phyloP scores from a whole-genome alignment of 2,888 invertebrate species.

The Cephalotes varians region DNA sequence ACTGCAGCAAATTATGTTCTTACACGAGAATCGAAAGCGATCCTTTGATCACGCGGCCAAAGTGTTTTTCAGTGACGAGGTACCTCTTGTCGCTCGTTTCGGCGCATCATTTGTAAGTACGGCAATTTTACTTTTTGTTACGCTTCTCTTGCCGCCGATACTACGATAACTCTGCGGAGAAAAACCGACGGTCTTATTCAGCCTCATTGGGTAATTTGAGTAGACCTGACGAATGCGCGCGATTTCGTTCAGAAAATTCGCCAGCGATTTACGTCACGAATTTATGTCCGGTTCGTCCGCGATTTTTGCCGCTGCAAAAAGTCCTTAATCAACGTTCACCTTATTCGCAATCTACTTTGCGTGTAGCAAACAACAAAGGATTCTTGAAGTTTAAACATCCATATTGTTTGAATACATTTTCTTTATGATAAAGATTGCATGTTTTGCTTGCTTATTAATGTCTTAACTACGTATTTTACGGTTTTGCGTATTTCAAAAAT shows the following conservation, averaged over 20 bases:
- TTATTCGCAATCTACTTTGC: background rate
- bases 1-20: slow-evolving; percentile 38
- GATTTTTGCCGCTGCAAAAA: slow-evolving; percentile 26
- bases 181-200: slow-evolving; percentile 69
- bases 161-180: slow-evolving; percentile 66
- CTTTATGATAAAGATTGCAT: background rate
- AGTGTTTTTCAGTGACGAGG: slow-evolving; percentile 60
- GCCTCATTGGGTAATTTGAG: slow-evolving; percentile 54
- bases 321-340: slow-evolving; percentile 15
- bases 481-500: slow-evolving; percentile 2
- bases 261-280: slow-evolving; percentile 40
- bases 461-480: background rate
- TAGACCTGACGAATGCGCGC: slow-evolving; percentile 43
- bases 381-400: background rate
- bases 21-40: slow-evolving; percentile 67
- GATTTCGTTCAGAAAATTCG: slow-evolving; percentile 53
- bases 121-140: slow-evolving; percentile 73
- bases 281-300: background rate
- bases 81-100: slow-evolving; percentile 67
- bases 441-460: background rate
- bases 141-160: slow-evolving; percentile 40
- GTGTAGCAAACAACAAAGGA: background rate
- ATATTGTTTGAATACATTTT: background rate
- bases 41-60: slow-evolving; percentile 71
- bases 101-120: slow-evolving; percentile 71